A percentile compares a stretch with the other conserved stretches of the same genome.
Evolutionary conservation across 2,888 invertebrate species (phyloP).

Genomic region (Drosophila melanosoma): DNA sequence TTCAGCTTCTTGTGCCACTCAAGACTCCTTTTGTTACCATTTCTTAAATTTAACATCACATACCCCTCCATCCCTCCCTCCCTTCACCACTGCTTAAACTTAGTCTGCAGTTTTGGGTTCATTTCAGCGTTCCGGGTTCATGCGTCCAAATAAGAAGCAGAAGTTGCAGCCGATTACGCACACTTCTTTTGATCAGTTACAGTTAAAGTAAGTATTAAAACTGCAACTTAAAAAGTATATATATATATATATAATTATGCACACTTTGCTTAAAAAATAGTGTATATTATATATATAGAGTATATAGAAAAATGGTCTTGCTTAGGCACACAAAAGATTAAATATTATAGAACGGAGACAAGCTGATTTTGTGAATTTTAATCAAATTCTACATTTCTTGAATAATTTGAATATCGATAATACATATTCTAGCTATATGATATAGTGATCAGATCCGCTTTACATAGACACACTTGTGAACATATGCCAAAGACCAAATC

Average conservation of each 20-base stretch:
- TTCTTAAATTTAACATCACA: no score
- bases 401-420: no score
- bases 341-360: neutral
- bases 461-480: no score
- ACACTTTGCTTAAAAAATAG: neutral
- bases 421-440: neutral
- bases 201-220: neutral
- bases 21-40: constrained; percentile 2
- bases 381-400: no score
- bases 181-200: neutral
- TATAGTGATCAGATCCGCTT: neutral
- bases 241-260: neutral
- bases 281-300: no score
- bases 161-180: neutral
- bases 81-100: neutral
- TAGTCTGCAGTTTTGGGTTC: constrained; percentile 9
- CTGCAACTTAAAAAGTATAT: neutral
- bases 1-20: neutral
- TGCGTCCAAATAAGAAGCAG: neutral
- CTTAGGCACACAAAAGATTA: neutral
- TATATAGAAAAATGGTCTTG: no score
- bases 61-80: no score
- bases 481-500: neutral
- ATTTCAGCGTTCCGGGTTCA: neutral
- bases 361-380: neutral